A percentile compares a stretch with the other conserved stretches of the same genome.
Evolutionary conservation across 2,888 invertebrate species (phyloP).

Genomic region (Aphodius sticticus): DNA sequence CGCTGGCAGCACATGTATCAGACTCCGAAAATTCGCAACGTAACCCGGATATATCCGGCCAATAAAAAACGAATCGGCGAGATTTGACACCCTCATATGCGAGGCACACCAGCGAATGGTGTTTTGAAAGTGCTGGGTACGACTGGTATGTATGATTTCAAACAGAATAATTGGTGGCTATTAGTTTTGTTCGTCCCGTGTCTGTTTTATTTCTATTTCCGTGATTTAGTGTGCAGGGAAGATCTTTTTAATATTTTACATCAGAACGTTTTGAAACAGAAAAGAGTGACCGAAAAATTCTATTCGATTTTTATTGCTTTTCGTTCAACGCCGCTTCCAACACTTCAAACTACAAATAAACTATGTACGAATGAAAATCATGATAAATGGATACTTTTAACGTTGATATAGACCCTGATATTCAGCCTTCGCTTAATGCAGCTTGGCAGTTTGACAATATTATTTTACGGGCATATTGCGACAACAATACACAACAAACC

Average conservation of each 20-base stretch:
- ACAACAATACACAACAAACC: too few species aligned
- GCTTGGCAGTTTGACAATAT: too few species aligned
- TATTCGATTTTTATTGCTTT: too few species aligned
- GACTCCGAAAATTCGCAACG: neutral
- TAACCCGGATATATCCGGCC: neutral
- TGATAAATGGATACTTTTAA: too few species aligned
- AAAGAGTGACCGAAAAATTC: too few species aligned
- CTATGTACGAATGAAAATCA: too few species aligned
- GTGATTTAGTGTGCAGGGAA: neutral
- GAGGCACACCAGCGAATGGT: neutral
- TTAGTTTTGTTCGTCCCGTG: neutral
- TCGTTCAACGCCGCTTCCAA: too few species aligned
- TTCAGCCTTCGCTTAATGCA: too few species aligned
- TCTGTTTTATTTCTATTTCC: neutral
- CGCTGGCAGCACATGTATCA: neutral
- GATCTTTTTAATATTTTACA: neutral
- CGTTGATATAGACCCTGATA: too few species aligned
- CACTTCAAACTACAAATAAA: too few species aligned
- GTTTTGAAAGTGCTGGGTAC: neutral
- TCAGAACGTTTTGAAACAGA: too few species aligned
- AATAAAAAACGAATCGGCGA: neutral
- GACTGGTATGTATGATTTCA: neutral
- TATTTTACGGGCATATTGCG: too few species aligned
- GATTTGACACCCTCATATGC: neutral
- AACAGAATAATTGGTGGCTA: neutral